A percentile compares a stretch with the other conserved stretches of the same genome.
These are phyloP conservation scores for Manacus vitellinus DNA, from an alignment of 2,113 vertebrate genomes.

Conservation along the genomic window DNA sequence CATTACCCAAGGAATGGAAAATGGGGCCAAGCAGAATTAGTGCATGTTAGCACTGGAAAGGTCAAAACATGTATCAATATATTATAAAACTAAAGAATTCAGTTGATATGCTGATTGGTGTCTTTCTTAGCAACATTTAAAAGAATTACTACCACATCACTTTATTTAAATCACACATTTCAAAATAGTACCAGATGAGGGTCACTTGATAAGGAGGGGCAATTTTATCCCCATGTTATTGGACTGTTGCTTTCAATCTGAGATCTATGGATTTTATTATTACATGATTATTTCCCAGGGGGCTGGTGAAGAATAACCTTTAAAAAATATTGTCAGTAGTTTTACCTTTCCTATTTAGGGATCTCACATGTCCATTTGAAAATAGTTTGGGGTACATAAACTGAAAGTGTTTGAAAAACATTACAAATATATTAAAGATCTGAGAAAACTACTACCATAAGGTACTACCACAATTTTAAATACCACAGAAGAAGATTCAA, in stretches of 20 bases:
- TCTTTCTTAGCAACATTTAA: background rate
- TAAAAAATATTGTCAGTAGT: background rate
- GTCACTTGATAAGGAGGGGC: background rate
- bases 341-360: background rate
- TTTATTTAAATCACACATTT: background rate
- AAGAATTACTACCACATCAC: background rate
- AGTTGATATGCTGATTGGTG: background rate
- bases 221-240: background rate
- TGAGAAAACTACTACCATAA: background rate
- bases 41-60: background rate
- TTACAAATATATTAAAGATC: background rate
- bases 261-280: background rate
- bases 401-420: background rate
- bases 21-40: background rate
- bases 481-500: background rate
- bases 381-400: background rate
- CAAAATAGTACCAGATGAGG: background rate
- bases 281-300: background rate
- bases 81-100: background rate
- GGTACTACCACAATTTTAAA: background rate
- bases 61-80: background rate
- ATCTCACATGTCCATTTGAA: background rate
- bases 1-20: background rate
- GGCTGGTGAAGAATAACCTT: background rate
- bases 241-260: background rate